Evolutionary conservation across 2,888 invertebrate genomes (phyloP).

Genomic region (Smittia aterrima): DNA sequence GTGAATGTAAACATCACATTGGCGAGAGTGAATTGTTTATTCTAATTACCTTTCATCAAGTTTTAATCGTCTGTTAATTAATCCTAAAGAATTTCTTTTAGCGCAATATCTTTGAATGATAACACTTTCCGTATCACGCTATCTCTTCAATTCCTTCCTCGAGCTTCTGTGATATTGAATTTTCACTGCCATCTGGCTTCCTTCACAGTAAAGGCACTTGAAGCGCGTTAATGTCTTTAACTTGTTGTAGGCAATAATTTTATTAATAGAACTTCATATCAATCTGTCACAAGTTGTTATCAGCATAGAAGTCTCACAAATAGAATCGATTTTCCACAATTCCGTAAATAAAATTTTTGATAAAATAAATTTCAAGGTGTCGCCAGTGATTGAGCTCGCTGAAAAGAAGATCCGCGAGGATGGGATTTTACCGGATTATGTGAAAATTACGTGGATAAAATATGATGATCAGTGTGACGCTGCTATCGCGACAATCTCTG

Average conservation of each 20-base stretch:
- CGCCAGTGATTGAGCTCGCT: conserved; percentile 64
- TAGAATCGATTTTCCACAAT: neutral
- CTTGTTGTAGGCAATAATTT: neutral
- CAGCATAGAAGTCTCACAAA: neutral
- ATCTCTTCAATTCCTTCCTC: no score
- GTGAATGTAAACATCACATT: no score
- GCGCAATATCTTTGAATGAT: no score
- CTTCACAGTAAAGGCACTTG: no score
- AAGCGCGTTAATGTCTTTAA: neutral
- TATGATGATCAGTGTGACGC: conserved; percentile 74
- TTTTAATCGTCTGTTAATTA: no score
- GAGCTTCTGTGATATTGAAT: no score
- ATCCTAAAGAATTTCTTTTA: no score
- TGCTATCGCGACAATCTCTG: conserved; percentile 67
- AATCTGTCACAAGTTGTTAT: neutral
- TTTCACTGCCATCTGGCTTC: no score
- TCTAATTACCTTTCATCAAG: no score
- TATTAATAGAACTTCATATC: neutral
- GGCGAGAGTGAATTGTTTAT: no score
- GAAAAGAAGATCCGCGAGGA: conserved; percentile 56
- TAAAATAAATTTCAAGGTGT: conserved; percentile 54
- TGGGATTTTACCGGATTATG: conserved; percentile 59
- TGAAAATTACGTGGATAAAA: conserved; percentile 61
- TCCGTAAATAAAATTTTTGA: neutral
- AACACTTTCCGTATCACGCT: no score